phyloP scores from a whole-genome alignment of 2,797 vertebrate species.

The Malurus splendens region DNA sequence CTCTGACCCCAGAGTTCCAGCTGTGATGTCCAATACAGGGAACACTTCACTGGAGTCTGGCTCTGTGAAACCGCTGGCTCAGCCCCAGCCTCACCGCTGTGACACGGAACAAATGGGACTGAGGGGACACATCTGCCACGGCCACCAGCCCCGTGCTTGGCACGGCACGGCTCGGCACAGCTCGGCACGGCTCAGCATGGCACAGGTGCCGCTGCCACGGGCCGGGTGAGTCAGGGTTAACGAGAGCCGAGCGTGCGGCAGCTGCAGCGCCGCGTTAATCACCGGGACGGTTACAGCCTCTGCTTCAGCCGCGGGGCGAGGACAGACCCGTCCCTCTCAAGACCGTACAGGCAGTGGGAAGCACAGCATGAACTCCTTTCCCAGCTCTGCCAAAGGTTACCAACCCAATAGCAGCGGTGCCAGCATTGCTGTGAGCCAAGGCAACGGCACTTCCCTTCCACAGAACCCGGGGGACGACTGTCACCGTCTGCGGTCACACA shows the following conservation, averaged over 20 bases:
- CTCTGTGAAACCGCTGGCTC: neutral
- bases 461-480: accelerated
- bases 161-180: neutral
- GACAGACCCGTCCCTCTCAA: conserved; percentile 12
- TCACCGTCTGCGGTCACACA: accelerated
- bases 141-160: accelerated
- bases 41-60: accelerated
- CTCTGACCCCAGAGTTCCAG: neutral
- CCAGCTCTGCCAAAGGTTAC: neutral
- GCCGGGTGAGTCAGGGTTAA: conserved; percentile 49
- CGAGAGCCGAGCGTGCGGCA: conserved; percentile 10
- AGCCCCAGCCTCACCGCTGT: neutral
- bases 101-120: neutral
- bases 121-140: accelerated
- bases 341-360: conserved; percentile 4
- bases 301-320: conserved; percentile 13
- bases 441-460: neutral
- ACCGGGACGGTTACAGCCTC: conserved; percentile 1
- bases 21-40: neutral
- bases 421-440: accelerated
- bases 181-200: accelerated
- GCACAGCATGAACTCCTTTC: neutral
- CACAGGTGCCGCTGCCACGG: neutral
- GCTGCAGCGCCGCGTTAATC: conserved; percentile 34
- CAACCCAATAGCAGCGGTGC: accelerated